Conservation (phyloP, 2,888 invertebrate species). For the Drosophila pseudotakahashii region DNA sequence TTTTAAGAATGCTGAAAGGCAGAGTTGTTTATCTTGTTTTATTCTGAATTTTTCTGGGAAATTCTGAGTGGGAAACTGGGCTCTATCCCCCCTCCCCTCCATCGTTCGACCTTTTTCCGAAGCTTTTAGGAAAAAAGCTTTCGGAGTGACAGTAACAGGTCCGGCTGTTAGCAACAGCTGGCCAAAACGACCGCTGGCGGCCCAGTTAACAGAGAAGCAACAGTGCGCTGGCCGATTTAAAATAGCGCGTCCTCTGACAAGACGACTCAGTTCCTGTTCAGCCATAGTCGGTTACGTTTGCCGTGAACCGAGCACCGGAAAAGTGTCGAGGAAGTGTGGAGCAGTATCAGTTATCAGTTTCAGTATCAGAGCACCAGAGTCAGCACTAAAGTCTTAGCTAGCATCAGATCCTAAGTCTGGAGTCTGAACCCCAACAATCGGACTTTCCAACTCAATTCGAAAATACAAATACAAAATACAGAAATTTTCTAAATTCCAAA, state of each 20-base stretch:
- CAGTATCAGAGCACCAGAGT: neutral
- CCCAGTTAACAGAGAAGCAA: conserved; percentile 49
- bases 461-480: conserved; percentile 4
- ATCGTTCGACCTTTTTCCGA: too few species aligned
- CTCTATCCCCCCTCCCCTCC: neutral
- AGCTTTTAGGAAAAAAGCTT: conserved; percentile 42
- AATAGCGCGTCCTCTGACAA: conserved; percentile 58
- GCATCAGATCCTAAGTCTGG: neutral
- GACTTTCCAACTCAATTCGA: neutral
- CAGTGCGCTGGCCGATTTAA: conserved; percentile 56
- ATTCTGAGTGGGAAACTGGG: neutral
- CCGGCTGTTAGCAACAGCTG: conserved; percentile 29
- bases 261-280: conserved; percentile 73
- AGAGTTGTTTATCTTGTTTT: neutral
- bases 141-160: conserved; percentile 48
- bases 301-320: conserved; percentile 42
- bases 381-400: neutral
- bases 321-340: conserved; percentile 29
- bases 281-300: conserved; percentile 71
- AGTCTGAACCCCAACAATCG: neutral
- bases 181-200: conserved; percentile 12
- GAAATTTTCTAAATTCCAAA: conserved; percentile 27
- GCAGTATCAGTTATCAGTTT: conserved; percentile 9
- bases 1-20: too few species aligned
- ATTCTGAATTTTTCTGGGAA: neutral